A percentile compares a stretch with the other conserved stretches of the same genome.
Evolutionary conservation across 2,888 invertebrate species (phyloP).

Genomic region (Pristionchus fissidentatus): DNA sequence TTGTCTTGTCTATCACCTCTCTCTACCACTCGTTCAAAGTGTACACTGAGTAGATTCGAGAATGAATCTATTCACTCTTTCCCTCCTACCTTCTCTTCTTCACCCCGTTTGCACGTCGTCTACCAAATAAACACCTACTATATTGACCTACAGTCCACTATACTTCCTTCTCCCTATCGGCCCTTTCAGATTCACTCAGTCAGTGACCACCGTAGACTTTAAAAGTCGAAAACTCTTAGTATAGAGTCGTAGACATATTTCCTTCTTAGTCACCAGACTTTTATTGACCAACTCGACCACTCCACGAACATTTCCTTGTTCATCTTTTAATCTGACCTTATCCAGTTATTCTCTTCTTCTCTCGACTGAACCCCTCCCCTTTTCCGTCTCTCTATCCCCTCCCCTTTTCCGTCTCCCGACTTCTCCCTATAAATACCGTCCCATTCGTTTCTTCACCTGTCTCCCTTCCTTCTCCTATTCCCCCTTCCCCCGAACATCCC

Average conservation of each 20-base stretch:
- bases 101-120: not conserved
- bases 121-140: no score
- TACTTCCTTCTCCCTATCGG: not conserved
- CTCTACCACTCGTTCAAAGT: not conserved
- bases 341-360: not conserved
- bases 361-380: no score
- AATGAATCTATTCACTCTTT: conserved; percentile 21
- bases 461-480: not conserved
- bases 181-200: no score
- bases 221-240: no score
- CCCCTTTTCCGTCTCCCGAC: not conserved
- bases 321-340: conserved; percentile 4
- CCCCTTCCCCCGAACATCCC: conserved; percentile 7
- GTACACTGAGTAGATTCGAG: conserved; percentile 27
- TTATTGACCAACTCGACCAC: no score
- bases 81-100: not conserved
- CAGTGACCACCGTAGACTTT: no score
- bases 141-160: not conserved
- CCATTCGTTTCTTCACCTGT: conserved; percentile 28
- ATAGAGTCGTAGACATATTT: no score
- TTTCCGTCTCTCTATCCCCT: conserved; percentile 17
- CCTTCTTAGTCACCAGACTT: not conserved
- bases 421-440: not conserved
- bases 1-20: not conserved
- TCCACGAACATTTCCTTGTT: conserved; percentile 13